Conservation (phyloP, 2,888 invertebrate species). For the Altica lythri region DNA sequence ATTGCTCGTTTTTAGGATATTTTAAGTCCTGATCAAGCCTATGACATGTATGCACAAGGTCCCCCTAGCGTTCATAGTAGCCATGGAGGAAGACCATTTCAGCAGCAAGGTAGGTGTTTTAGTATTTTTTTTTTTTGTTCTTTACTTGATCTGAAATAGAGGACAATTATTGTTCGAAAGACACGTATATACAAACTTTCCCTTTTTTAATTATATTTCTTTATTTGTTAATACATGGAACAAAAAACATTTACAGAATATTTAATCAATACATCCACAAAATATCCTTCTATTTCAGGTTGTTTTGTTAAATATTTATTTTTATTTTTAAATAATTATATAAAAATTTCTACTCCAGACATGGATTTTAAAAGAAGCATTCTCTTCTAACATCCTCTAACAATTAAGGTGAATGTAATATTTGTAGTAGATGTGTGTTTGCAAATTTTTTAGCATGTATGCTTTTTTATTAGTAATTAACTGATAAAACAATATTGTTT, state of each 20-base stretch:
- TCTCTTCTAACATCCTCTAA: slow-evolving; percentile 37
- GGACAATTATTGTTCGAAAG: neutral
- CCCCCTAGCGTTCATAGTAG: slow-evolving; percentile 85
- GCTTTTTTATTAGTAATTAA: slow-evolving; percentile 5
- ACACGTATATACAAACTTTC: too few species aligned
- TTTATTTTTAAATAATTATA: too few species aligned
- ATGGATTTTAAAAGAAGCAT: slow-evolving; percentile 36
- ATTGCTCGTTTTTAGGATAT: slow-evolving; percentile 72
- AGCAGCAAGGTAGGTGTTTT: slow-evolving; percentile 84
- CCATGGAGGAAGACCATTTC: slow-evolving; percentile 77
- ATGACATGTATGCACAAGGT: slow-evolving; percentile 91
- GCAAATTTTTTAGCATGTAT: slow-evolving; percentile 7
- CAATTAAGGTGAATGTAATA: slow-evolving; percentile 38
- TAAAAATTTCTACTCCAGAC: slow-evolving; percentile 33
- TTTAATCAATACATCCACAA: too few species aligned
- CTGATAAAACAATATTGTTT: too few species aligned
- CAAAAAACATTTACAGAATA: too few species aligned
- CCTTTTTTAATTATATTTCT: too few species aligned
- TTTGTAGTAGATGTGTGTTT: slow-evolving; percentile 29
- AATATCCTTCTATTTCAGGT: too few species aligned
- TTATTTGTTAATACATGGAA: too few species aligned
- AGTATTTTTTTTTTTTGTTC: neutral
- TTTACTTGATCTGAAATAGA: neutral
- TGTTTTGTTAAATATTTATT: too few species aligned
- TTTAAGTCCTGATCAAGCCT: slow-evolving; percentile 89